These are phyloP conservation scores for Pseudanteris insignis DNA, from an alignment of 2,888 invertebrate species.

Conservation along the genomic window DNA sequence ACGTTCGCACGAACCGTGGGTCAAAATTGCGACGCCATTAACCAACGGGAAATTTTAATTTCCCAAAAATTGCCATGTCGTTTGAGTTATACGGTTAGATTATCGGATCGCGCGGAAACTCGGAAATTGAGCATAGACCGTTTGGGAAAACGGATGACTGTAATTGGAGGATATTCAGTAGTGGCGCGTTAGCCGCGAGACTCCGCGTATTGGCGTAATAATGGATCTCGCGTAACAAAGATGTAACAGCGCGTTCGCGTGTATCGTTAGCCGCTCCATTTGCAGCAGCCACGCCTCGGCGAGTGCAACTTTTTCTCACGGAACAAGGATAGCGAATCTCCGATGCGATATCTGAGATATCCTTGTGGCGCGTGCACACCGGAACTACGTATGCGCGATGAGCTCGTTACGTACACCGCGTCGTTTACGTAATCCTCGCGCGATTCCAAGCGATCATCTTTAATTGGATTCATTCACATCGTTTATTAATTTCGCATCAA, in stretches of 20 bases:
- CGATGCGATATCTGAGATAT: slow-evolving; percentile 18
- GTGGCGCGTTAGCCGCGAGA: too few relatives aligned
- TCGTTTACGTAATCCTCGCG: slow-evolving; percentile 17
- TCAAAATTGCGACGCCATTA: too few relatives aligned
- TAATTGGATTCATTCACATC: slow-evolving; percentile 12
- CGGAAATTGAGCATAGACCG: too few relatives aligned
- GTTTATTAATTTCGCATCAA: slow-evolving; percentile 1
- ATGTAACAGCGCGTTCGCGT: slow-evolving; percentile 38
- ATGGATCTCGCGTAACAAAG: slow-evolving; percentile 39
- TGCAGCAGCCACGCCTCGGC: slow-evolving; percentile 47
- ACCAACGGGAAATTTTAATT: too few relatives aligned
- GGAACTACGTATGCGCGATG: slow-evolving; percentile 14
- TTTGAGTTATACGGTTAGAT: too few relatives aligned
- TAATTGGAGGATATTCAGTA: too few relatives aligned
- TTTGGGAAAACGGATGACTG: too few relatives aligned
- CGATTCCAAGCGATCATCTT: slow-evolving; percentile 1
- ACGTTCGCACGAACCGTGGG: too few relatives aligned
- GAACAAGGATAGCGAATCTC: slow-evolving; percentile 26
- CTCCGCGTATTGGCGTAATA: slow-evolving; percentile 38
- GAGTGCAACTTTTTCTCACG: slow-evolving; percentile 48
- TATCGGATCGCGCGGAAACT: too few relatives aligned
- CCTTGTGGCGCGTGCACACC: background rate
- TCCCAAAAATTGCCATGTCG: too few relatives aligned
- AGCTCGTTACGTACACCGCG: slow-evolving; percentile 3
- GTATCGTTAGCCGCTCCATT: slow-evolving; percentile 54